Evolutionary conservation across 2,113 vertebrate species (phyloP).

Genomic region (Melanostigma gelatinosum): DNA sequence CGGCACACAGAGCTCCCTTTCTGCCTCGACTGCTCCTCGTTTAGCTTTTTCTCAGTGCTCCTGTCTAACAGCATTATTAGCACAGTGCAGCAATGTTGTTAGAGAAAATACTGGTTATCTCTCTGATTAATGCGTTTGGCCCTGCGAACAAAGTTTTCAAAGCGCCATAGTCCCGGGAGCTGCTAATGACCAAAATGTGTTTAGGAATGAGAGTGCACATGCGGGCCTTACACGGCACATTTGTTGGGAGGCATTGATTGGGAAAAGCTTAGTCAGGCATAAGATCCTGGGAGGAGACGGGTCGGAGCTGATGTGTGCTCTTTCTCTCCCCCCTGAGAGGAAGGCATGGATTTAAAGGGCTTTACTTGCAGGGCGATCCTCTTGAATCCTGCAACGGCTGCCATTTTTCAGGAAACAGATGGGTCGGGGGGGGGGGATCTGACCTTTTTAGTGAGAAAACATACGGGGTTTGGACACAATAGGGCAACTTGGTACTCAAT

Average conservation of each 20-base stretch:
- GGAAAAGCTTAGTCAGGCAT: slow-evolving; percentile 59
- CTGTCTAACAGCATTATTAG: slow-evolving; percentile 22
- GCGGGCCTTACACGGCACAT: slow-evolving; percentile 58
- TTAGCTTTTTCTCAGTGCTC: slow-evolving; percentile 9
- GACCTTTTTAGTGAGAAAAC: slow-evolving; percentile 10
- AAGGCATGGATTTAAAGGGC: slow-evolving; percentile 63
- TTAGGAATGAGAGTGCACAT: slow-evolving; percentile 36
- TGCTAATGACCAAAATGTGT: slow-evolving; percentile 48
- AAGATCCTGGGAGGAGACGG: slow-evolving; percentile 49
- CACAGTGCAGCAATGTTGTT: slow-evolving; percentile 27
- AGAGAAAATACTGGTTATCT: slow-evolving; percentile 37
- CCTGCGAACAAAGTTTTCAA: slow-evolving; percentile 19
- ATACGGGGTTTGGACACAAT: slow-evolving; percentile 27
- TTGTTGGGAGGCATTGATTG: slow-evolving; percentile 50
- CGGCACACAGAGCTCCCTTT: background rate
- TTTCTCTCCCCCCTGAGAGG: slow-evolving; percentile 64
- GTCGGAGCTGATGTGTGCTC: slow-evolving; percentile 43
- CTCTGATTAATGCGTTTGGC: slow-evolving; percentile 27
- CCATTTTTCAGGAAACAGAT: slow-evolving; percentile 66
- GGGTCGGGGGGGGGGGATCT: slow-evolving; percentile 37
- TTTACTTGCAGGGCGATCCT: slow-evolving; percentile 58
- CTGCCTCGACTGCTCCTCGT: slow-evolving; percentile 1
- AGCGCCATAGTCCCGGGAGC: background rate
- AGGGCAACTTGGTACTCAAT: background rate
- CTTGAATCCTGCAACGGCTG: slow-evolving; percentile 56